Evolutionary conservation across 2,888 invertebrate species (phyloP).

Genomic region (Athrips mouffetella): DNA sequence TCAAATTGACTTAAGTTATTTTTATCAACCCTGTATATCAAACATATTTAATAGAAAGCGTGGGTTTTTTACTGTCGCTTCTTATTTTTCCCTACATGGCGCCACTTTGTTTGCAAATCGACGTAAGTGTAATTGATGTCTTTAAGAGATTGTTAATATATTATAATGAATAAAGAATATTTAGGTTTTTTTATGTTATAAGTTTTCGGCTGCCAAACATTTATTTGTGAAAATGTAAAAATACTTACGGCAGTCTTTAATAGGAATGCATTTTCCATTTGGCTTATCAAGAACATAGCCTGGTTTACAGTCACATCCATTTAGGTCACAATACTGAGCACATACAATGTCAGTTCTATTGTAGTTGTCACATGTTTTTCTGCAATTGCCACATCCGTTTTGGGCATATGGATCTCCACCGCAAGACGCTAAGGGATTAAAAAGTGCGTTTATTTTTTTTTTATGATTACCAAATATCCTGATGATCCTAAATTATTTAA

Average conservation of each 20-base stretch:
- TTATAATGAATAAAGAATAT: too few species aligned
- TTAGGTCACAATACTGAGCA: not conserved
- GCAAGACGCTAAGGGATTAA: slow-evolving; percentile 18
- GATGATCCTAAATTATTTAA: too few species aligned
- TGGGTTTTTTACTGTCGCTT: too few species aligned
- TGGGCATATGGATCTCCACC: slow-evolving; percentile 18
- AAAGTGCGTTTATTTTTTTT: not conserved
- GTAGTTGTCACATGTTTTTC: slow-evolving; percentile 13
- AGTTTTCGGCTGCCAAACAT: too few species aligned
- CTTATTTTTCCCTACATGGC: too few species aligned
- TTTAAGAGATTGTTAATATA: too few species aligned
- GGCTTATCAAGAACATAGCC: not conserved
- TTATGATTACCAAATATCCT: not conserved
- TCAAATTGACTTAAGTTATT: too few species aligned
- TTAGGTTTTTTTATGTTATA: too few species aligned
- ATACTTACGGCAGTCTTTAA: not conserved
- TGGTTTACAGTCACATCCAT: not conserved
- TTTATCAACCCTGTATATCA: too few species aligned
- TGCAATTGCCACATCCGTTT: slow-evolving; percentile 18
- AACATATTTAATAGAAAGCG: too few species aligned
- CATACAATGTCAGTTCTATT: not conserved
- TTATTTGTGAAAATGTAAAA: not conserved
- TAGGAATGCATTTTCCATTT: not conserved
- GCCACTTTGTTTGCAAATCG: too few species aligned
- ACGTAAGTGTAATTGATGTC: too few species aligned